Evolutionary conservation across 1,140 invertebrate species (phyloP).

Genomic region (Sitobion miscanthi): DNA sequence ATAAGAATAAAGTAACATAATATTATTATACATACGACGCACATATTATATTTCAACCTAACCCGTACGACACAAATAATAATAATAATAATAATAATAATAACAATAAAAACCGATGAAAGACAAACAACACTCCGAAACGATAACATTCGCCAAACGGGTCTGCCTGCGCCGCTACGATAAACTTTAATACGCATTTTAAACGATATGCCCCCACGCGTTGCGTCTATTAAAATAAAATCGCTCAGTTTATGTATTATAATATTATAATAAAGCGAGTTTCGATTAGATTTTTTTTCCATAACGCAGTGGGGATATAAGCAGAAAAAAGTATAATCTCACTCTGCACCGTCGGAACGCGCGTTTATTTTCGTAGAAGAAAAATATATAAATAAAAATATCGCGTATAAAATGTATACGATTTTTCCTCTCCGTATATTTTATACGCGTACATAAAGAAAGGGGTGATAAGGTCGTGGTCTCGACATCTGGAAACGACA

Average conservation of each 20-base stretch:
- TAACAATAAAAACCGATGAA: slow-evolving; percentile 5
- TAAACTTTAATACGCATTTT: slow-evolving; percentile 13
- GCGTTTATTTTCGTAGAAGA: neutral
- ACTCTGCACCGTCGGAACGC: neutral
- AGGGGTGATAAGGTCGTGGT: neutral
- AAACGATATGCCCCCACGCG: neutral
- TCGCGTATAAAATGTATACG: neutral
- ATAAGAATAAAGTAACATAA: neutral
- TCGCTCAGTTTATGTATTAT: neutral
- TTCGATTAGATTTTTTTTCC: slow-evolving; percentile 13
- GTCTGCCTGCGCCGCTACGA: neutral
- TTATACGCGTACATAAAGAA: neutral
- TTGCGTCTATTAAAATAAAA: slow-evolving; percentile 6
- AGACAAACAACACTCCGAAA: neutral
- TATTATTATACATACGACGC: neutral
- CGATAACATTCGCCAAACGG: neutral
- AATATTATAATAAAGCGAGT: neutral
- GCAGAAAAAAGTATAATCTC: neutral
- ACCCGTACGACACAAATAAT: neutral
- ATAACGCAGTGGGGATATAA: neutral
- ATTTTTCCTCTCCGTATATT: neutral
- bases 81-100: neutral
- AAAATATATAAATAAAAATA: neutral
- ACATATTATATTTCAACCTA: neutral
- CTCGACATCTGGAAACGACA: neutral